These are phyloP conservation scores for Macaca nemestrina DNA, from an alignment of 2,113 vertebrate species.

Conservation along the genomic window DNA sequence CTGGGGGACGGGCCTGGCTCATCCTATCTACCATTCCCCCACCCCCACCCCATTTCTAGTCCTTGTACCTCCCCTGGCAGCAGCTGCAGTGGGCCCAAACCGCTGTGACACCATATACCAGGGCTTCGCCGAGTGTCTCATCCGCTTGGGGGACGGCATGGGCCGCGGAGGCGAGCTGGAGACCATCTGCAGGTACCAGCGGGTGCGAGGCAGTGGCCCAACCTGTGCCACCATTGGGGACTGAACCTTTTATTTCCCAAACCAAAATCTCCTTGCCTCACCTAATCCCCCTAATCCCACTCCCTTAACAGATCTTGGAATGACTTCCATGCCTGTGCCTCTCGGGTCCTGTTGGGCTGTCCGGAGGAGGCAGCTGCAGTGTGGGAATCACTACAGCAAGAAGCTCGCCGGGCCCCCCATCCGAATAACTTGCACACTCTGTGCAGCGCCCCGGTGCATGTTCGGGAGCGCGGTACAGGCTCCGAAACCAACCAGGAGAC, in stretches of 20 bases:
- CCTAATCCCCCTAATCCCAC: conserved; percentile 24
- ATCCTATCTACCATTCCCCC: conserved; percentile 30
- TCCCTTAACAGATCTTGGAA: conserved; percentile 93
- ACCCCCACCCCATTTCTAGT: background rate
- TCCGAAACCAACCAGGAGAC: conserved; percentile 94
- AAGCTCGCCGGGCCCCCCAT: conserved; percentile 95
- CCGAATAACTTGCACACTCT: conserved; percentile 96
- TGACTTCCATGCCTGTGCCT: conserved; percentile 94
- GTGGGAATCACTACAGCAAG: conserved; percentile 96
- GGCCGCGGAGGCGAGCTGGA: conserved; percentile 90
- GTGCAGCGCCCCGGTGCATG: conserved; percentile 84
- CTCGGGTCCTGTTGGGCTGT: conserved; percentile 90
- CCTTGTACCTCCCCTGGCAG: conserved; percentile 52
- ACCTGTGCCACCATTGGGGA: background rate
- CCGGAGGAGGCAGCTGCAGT: conserved; percentile 92
- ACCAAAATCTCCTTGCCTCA: background rate
- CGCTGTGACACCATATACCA: conserved; percentile 95
- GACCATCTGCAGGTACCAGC: conserved; percentile 94
- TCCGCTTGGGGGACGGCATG: conserved; percentile 95
- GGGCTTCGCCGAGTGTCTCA: conserved; percentile 95
- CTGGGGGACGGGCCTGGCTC: background rate
- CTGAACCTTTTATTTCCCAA: background rate
- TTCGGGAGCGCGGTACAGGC: conserved; percentile 61
- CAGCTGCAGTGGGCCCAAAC: conserved; percentile 81
- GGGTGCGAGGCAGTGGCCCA: background rate